Base-by-base conservation (phyloP, 2,797 vertebrate genomes). In the Ptychobarbus kaznakovi region DNA sequence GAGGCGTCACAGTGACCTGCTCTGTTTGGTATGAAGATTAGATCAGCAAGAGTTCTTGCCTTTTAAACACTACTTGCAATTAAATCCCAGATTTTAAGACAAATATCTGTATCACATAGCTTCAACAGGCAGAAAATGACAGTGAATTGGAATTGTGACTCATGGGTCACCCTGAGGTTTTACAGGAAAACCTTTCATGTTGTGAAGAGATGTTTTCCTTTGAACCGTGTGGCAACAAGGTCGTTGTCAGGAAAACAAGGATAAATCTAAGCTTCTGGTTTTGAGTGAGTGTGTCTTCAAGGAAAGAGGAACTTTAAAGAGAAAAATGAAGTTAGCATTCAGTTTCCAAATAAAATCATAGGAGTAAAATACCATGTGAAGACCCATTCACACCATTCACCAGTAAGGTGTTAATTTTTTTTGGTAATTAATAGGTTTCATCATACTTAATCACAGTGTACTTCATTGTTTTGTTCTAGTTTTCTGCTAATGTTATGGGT, bases 1-100 rank as follows among this genome's bases (percentile, higher is more conserved):
- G 11, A 75, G 73, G 77, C 68, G 76, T 77, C 82, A 80, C 40
- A 42, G 32, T 53, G 69, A 72, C 68, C 42, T 15, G n/a, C 58
- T 84, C 78, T 46, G 77, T 68, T 53, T 66, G 46, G 56, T 51
- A 65, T 80, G 77, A 66, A 76, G 86, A 84, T 79, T 75, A 83
- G 46, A 86, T 76, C 68, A 70, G 75, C 38, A 69, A 88, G 72
- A 15, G 38, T 70, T 73, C 25, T 63, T 70, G 70, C 49, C 53
- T 80, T 76, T 86, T 81, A 73, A 82, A 82, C n/a, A 44, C 8
- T 61, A 56, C 28, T 75, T 63, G 18, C 32, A 74, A 44, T 63
- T 82, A 63, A 74, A 61, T 46, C 53, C 25, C 11, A 61, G 35
- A 63, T 28, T 40, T 58, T 11, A 44, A 63, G 68, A 40, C 16